Evolutionary conservation across 1,140 invertebrate species (phyloP), one percentile per base, ranked within the genome.

Genomic region (Atta colombica): DNA sequence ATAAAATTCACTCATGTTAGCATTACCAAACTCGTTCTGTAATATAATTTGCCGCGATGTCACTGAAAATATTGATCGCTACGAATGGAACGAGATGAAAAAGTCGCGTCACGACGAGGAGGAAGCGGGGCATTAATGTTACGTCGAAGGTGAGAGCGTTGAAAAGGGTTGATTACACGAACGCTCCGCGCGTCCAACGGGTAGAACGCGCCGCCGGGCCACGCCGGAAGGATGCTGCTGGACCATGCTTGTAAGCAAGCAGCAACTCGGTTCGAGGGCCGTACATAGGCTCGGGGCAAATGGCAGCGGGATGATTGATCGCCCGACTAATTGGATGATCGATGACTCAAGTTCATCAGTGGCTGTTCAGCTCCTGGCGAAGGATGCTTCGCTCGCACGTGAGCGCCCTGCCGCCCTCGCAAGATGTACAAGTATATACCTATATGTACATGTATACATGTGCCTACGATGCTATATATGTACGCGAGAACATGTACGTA

Each of bases 141-240:
- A 82, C 77, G 89, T 88, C 92, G 92, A 94, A 95, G 94, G 94
- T 94, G 94, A 93, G 92, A 93, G 92, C 93, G 94, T 93, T 95
- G 95, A 95, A 95, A 95, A 95, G 95, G 95, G 94, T 95, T 95
- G 94, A 95, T 95, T 95, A 95, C 80, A 84, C 94, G 94, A 94
- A 94, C 66, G 21, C 93, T 94, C 94, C 92, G 91, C 90, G 93
- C 93, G 93, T 90, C 87, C 93, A 94, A 93, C 93, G 94, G 94
- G 93, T 94, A 90, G 92, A 93, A 91, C 90, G 87, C 90, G 92
- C 91, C 91, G 91, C 68, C 35, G 68, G 80, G 90, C 86, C 81
- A 80, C 87, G 91, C 60, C 92, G 88, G 93, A 93, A 94, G 93
- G 93, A 94, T 93, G 88, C 91, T 93, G 88, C 92, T 90, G 93